Evolutionary conservation across 2,797 vertebrate species (phyloP).

Genomic region (Cheirogaleus major): DNA sequence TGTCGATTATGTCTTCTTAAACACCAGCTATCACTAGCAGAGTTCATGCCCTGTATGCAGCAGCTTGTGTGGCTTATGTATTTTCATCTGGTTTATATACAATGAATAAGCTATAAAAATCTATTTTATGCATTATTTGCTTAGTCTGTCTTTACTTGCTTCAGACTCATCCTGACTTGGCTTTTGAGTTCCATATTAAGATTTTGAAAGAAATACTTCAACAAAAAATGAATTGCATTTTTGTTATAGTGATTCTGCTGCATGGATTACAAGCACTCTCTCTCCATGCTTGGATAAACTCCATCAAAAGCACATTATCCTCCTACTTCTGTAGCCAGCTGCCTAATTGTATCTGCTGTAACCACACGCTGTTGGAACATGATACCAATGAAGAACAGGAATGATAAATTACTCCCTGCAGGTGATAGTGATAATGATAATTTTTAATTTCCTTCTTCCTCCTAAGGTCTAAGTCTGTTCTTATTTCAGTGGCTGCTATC

Average conservation of each 20-base stretch:
- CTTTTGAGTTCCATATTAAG: slow-evolving; percentile 60
- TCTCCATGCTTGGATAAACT: slow-evolving; percentile 96
- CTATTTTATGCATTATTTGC: slow-evolving; percentile 23
- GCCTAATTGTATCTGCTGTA: slow-evolving; percentile 97
- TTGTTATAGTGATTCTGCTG: slow-evolving; percentile 80
- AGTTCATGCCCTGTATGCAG: background rate
- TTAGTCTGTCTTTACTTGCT: slow-evolving; percentile 36
- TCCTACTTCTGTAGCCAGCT: slow-evolving; percentile 88
- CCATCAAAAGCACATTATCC: slow-evolving; percentile 99
- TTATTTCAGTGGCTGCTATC: slow-evolving; percentile 79
- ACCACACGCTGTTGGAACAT: slow-evolving; percentile 93
- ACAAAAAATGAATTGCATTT: slow-evolving; percentile 77
- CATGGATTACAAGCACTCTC: slow-evolving; percentile 91
- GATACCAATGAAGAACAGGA: slow-evolving; percentile 89
- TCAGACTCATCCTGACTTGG: slow-evolving; percentile 36
- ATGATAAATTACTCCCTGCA: slow-evolving; percentile 98
- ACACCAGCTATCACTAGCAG: background rate
- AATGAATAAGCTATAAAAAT: background rate
- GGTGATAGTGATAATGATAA: slow-evolving; percentile 94
- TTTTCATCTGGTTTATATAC: slow-evolving; percentile 20
- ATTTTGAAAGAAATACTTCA: slow-evolving; percentile 75
- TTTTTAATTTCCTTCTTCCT: slow-evolving; percentile 95
- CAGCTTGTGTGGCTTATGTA: background rate
- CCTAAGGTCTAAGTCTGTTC: slow-evolving; percentile 51
- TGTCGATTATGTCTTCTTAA: slow-evolving; percentile 30